Evolutionary conservation across 1,140 invertebrate genomes (phyloP), one percentile per base, ranked within the genome.

Genomic region (Bombus vancouverensis): DNA sequence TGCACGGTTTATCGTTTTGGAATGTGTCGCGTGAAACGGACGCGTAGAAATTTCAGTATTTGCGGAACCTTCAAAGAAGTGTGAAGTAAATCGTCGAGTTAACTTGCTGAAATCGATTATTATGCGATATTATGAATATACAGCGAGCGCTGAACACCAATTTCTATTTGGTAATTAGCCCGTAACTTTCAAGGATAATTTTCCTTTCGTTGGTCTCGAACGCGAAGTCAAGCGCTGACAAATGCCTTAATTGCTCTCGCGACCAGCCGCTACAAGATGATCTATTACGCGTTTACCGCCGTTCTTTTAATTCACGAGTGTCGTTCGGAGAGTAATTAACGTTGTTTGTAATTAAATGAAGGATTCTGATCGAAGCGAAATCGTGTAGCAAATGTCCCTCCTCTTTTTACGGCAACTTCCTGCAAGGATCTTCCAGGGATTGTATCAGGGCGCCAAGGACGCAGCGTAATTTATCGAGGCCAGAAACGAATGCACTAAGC

Each of bases 401-500:
- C 18, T 53, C 68, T 79, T 79, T 71, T 57, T 37, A 3, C 47
- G 18, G 28, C 10, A 57, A 78, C 32, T 62, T 57, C 2, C 53
- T 47, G 47, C 39, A 80, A 84, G 44, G n/a, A 65, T 80, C 15
- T 59, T 37, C 22, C 44, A 25, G 12, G 22, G 15, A 12, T 28
- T 13, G 25, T 44, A 53, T 42, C 12, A 34, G 25, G 15, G 10
- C 53, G 32, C 18, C 53, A 85, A 80, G 83, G 77, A n/a, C 53
- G 32, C 32, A 39, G 5, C 13, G 25, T 72, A 80, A 85, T 85
- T 85, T 32, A 85, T 85, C 83, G 83, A 85, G 83, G 83, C 42
- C 83, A 85, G 28, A 32, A 8, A 80, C n/a, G 53, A 81, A 22
- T 53, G 18, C 18, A 53, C 47, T 22, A 73, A 42, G 78, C n/a